Percentiles rank a stretch among this genome's conserved stretches.
Conservation (phyloP, 2,797 vertebrate genomes). For the Urocyon cinereoargenteus region DNA sequence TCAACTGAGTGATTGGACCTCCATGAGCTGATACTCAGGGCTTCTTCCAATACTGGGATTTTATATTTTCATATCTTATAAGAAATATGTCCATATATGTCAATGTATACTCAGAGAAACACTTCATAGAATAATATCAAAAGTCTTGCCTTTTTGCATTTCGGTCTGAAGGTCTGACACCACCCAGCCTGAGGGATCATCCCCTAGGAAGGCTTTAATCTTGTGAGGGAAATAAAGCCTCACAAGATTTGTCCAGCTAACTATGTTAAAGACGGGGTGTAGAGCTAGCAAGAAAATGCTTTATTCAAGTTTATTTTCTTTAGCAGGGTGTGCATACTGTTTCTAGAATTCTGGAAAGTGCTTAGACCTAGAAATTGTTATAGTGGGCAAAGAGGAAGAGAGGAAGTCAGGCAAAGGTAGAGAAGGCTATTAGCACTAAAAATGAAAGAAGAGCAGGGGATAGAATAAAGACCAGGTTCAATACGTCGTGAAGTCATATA, state of each 20-base stretch:
- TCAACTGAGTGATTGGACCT: not conserved
- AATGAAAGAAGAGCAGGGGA: not conserved
- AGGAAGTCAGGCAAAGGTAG: not conserved
- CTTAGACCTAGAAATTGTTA: not conserved
- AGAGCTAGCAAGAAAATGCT: not conserved
- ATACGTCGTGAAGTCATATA: not conserved
- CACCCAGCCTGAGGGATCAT: not conserved
- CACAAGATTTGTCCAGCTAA: not conserved
- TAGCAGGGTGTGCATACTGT: not conserved
- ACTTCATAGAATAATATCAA: not conserved
- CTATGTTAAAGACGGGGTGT: not conserved
- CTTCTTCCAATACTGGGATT: not conserved
- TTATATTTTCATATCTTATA: not conserved
- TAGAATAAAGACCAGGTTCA: slow-evolving; percentile 1
- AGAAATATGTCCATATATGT: not conserved
- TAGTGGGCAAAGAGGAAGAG: not conserved
- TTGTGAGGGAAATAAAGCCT: too few relatives aligned
- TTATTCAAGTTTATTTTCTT: not conserved
- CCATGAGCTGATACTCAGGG: not conserved
- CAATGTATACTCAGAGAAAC: not conserved
- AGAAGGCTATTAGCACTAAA: slow-evolving; percentile 40
- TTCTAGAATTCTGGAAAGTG: not conserved
- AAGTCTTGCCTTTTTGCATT: not conserved
- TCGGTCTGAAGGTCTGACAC: not conserved
- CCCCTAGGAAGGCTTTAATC: not conserved